Percentiles rank a stretch among this genome's conserved stretches.
These are phyloP conservation scores for Eolophus roseicapilla DNA, from an alignment of 2,113 vertebrate genomes.

Conservation along the genomic window DNA sequence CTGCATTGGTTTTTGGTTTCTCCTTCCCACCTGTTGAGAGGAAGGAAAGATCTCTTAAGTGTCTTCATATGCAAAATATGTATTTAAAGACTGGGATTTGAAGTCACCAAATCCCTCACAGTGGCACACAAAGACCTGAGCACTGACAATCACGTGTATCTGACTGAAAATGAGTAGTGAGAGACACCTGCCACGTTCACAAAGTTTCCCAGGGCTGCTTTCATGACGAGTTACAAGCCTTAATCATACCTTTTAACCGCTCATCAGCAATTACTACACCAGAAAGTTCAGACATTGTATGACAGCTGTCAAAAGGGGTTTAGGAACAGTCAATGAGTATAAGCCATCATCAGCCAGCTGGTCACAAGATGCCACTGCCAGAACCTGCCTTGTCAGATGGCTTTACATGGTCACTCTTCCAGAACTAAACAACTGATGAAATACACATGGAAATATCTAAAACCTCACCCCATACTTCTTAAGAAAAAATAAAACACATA, in stretches of 20 bases:
- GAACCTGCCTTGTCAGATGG: not conserved
- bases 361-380: not conserved
- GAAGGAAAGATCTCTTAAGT: slow-evolving; percentile 10
- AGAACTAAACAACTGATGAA: not conserved
- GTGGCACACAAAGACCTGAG: not conserved
- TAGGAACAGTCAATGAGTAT: not conserved
- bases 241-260: not conserved
- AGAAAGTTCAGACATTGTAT: not conserved
- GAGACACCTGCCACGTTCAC: not conserved
- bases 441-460: not conserved
- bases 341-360: not conserved
- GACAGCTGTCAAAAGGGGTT: not conserved
- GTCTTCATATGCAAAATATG: not conserved
- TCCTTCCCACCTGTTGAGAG: slow-evolving; percentile 85
- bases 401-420: not conserved
- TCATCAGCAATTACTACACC: not conserved
- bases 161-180: not conserved
- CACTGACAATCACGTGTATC: not conserved
- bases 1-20: slow-evolving; percentile 84
- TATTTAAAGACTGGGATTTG: not conserved
- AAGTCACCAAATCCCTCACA: not conserved
- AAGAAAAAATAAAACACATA: not conserved
- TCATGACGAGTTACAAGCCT: not conserved
- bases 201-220: not conserved
- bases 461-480: not conserved